Conservation (phyloP, 2,797 vertebrate species). For the Myoxocephalus aenaeus region DNA sequence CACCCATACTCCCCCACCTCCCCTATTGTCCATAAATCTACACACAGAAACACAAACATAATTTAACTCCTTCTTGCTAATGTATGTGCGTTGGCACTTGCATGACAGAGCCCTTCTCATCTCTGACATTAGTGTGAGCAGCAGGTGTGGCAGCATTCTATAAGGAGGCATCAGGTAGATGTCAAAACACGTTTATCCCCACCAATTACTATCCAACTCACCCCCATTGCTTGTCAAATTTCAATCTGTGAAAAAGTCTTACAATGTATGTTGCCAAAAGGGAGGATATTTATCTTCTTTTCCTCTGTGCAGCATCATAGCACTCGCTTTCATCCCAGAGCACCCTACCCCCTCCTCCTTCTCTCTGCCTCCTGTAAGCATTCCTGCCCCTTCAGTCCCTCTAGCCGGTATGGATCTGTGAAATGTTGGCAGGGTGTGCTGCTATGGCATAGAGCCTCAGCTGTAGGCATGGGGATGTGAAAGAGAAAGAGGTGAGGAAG, state of each 20-base stretch:
- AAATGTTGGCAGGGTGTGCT: slow-evolving; percentile 71
- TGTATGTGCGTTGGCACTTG: slow-evolving; percentile 58
- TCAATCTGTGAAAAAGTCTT: slow-evolving; percentile 20
- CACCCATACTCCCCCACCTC: slow-evolving; percentile 1
- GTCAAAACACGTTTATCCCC: slow-evolving; percentile 40
- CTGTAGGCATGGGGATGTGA: slow-evolving; percentile 48
- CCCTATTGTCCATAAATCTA: background rate
- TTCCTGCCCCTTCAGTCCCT: slow-evolving; percentile 66
- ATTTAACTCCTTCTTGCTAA: slow-evolving; percentile 60
- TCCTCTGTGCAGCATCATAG: slow-evolving; percentile 54
- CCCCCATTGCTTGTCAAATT: background rate
- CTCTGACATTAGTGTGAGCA: slow-evolving; percentile 53
- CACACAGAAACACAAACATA: slow-evolving; percentile 16
- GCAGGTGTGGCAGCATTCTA: slow-evolving; percentile 64
- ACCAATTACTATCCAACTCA: background rate
- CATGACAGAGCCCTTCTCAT: slow-evolving; percentile 42
- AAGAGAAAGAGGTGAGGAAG: slow-evolving; percentile 15
- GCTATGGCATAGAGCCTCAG: slow-evolving; percentile 45
- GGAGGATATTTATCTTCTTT: slow-evolving; percentile 32
- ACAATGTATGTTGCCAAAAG: slow-evolving; percentile 24
- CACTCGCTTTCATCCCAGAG: slow-evolving; percentile 63
- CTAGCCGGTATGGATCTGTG: slow-evolving; percentile 66
- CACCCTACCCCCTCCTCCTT: slow-evolving; percentile 53
- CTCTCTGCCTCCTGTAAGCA: slow-evolving; percentile 69
- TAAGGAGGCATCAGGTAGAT: slow-evolving; percentile 40